Conservation (phyloP, 2,797 vertebrate genomes). For the Arnoldichthys spilopterus region DNA sequence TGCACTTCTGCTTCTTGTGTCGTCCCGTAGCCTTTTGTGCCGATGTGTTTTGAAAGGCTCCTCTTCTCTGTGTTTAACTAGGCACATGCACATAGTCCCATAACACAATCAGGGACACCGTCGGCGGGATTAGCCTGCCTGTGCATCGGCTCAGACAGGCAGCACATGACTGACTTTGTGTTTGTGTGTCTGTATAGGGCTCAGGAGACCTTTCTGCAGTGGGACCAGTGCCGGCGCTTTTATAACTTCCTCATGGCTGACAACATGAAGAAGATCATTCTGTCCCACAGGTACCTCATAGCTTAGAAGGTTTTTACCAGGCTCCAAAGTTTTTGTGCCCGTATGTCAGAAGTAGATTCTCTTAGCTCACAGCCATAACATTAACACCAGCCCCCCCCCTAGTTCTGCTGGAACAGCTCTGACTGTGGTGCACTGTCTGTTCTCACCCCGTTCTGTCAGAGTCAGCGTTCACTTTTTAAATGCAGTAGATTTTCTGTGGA, state of each 20-base stretch:
- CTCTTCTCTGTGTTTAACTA: neutral
- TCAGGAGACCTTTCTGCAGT: conserved; percentile 97
- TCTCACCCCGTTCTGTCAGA: too few relatives aligned
- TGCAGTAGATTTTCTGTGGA: too few relatives aligned
- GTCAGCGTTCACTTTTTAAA: too few relatives aligned
- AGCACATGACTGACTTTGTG: conserved; percentile 43
- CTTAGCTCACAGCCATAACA: too few relatives aligned
- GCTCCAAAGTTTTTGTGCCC: neutral
- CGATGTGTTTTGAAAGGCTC: neutral
- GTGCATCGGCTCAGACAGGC: conserved; percentile 48
- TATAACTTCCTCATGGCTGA: conserved; percentile 99
- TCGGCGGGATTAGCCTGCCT: conserved; percentile 62
- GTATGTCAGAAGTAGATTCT: neutral
- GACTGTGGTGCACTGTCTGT: too few relatives aligned
- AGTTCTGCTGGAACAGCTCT: too few relatives aligned
- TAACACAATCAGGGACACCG: conserved; percentile 49
- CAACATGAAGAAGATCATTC: conserved; percentile 99
- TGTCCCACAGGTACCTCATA: conserved; percentile 90
- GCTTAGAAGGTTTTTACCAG: neutral
- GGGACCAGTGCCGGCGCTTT: conserved; percentile 96
- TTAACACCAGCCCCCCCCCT: too few relatives aligned
- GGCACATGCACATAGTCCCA: neutral
- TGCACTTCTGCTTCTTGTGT: neutral
- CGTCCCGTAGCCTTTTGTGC: neutral
- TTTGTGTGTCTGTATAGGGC: conserved; percentile 77